Base-by-base conservation (phyloP, 2,888 invertebrate genomes). In the Parthenolecanium corni region DNA sequence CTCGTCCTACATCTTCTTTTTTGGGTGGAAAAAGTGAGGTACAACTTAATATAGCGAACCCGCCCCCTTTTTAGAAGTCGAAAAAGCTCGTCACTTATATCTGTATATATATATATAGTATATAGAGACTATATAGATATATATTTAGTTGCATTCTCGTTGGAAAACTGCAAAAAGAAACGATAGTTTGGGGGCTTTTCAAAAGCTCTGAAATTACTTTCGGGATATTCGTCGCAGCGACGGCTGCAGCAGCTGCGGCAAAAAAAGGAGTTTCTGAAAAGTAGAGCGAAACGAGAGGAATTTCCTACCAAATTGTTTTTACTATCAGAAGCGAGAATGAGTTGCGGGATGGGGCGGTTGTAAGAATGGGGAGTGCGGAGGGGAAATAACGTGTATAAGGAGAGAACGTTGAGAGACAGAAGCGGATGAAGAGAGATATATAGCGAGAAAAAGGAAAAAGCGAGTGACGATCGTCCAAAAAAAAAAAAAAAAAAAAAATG, bases 171-270 rank as follows among this genome's bases (percentile, higher is more conserved):
- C n/a, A 20, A 58, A 58, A 58, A 58, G 58, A 58, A 58, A 58
- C 58, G 36, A 58, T 58, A 58, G 58, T 58, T 58, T 58, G 49
- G 58, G 47, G 49, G 58, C 58, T 58, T 58, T 58, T 58, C 49
- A 58, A 58, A 58, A 58, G 58, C 58, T 58, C 49, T 49, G 58
- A 58, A 58, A 58, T 58, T 58, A 58, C 58, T 58, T 58, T 58
- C 58, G 58, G 58, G 58, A 58, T 58, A 58, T 47, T 31, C 49
- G 31, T 25, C 38, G 38, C 38, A 36, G 31, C 31, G 9, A 31
- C 9, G 9, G 31, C 31, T 4, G 4, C 31, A 31, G 31, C 31
- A 31, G 31, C 31, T 6, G 31, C 31, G 31, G 9, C 31, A 9
- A 31, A 9, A 31, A 31, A 9, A 31, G 5, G 31, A 31, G 31